These are phyloP conservation scores for Peucedramus taeniatus DNA, from an alignment of 2,113 vertebrate species.

Conservation along the genomic window DNA sequence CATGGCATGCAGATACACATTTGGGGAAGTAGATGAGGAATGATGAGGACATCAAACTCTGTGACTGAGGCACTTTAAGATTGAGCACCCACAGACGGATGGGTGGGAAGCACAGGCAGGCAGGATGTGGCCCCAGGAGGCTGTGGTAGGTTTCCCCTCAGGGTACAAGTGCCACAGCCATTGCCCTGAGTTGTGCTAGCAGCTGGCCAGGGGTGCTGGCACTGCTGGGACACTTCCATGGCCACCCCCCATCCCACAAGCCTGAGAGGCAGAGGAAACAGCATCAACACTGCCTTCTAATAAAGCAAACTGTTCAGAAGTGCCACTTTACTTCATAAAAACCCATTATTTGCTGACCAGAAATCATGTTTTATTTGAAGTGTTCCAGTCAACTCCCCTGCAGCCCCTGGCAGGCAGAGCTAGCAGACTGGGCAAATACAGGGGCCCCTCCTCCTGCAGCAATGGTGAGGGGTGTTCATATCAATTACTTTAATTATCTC, in stretches of 20 bases:
- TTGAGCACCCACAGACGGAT: neutral
- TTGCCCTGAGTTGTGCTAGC: neutral
- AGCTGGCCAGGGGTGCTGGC: neutral
- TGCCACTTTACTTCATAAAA: neutral
- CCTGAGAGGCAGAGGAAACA: neutral
- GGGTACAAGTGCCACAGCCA: neutral
- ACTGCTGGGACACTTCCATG: neutral
- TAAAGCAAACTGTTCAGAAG: neutral
- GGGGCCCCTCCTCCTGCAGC: neutral
- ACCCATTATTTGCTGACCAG: neutral
- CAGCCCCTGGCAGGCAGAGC: neutral
- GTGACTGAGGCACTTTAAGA: neutral
- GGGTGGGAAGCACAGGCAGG: neutral
- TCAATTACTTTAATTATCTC: neutral
- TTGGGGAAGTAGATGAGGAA: neutral
- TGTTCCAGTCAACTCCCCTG: neutral
- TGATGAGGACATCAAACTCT: neutral
- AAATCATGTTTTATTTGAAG: neutral
- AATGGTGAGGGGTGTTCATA: neutral
- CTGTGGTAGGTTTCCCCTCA: neutral
- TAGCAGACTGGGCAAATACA: neutral
- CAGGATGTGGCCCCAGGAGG: neutral
- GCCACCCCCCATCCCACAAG: neutral
- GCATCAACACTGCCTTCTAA: neutral
- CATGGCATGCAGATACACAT: rapidly evolving